Evolutionary conservation across 2,888 invertebrate genomes (phyloP).

Genomic region (Melinaea menophilus): DNA sequence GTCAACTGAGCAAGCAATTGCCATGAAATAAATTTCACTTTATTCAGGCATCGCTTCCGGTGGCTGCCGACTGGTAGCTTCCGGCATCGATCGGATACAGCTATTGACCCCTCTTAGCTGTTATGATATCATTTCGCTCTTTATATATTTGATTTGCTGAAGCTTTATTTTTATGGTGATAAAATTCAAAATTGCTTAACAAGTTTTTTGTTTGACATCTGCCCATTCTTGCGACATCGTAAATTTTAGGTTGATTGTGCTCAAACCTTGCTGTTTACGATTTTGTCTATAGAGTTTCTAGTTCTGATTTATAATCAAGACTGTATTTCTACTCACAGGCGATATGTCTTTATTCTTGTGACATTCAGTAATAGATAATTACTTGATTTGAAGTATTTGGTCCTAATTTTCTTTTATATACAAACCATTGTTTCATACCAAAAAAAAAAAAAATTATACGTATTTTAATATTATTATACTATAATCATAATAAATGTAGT

Average conservation of each 20-base stretch:
- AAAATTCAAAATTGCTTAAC: conserved; percentile 36
- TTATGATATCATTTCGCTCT: conserved; percentile 44
- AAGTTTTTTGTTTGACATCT: conserved; percentile 18
- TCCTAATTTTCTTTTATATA: no score
- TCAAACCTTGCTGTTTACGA: conserved; percentile 16
- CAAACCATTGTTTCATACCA: no score
- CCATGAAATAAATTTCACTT: conserved; percentile 39
- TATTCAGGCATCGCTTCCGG: conserved; percentile 32
- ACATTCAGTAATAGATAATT: no score
- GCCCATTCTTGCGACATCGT: conserved; percentile 23
- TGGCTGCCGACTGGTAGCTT: conserved; percentile 45
- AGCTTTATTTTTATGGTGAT: conserved; percentile 17
- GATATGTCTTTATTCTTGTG: no score
- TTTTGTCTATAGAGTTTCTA: conserved; percentile 3
- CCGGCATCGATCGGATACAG: conserved; percentile 63
- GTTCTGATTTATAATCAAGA: no score
- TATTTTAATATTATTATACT: no score
- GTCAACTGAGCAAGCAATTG: conserved; percentile 25
- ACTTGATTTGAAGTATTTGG: no score
- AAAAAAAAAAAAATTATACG: no score
- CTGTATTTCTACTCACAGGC: no score
- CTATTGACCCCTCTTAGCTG: conserved; percentile 59
- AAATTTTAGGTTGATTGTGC: conserved; percentile 21
- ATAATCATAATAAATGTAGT: no score
- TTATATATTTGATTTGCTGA: conserved; percentile 29